Evolutionary conservation across 2,113 vertebrate genomes (phyloP).

Genomic region (Myocastor coypus): DNA sequence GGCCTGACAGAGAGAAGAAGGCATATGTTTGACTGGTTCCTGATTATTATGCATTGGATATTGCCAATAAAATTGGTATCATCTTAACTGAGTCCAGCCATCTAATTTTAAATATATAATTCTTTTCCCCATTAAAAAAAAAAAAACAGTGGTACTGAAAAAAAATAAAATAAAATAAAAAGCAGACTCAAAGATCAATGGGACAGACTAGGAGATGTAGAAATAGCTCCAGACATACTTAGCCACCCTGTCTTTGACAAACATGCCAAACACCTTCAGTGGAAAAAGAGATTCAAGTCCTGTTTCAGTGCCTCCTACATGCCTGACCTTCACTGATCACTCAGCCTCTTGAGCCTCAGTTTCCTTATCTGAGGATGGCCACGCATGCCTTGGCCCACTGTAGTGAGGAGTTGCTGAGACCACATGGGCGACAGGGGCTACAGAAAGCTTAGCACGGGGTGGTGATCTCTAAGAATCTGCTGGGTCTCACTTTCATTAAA

Average conservation of each 20-base stretch:
- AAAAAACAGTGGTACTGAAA: too few relatives aligned
- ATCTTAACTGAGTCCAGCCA: too few relatives aligned
- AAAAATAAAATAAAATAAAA: too few relatives aligned
- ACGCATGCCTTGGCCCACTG: accelerated
- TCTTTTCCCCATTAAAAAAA: too few relatives aligned
- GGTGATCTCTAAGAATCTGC: background rate
- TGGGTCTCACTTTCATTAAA: background rate
- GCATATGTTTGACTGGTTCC: too few relatives aligned
- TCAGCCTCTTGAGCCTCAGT: background rate
- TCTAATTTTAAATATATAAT: too few relatives aligned
- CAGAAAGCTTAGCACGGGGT: background rate
- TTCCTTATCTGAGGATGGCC: background rate
- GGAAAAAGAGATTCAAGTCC: background rate
- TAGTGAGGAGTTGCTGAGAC: background rate
- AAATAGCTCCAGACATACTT: background rate
- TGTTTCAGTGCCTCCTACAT: background rate
- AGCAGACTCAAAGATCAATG: background rate
- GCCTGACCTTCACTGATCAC: background rate
- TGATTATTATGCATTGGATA: too few relatives aligned
- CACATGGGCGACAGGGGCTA: background rate
- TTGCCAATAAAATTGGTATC: too few relatives aligned
- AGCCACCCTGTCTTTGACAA: background rate
- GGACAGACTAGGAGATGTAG: background rate
- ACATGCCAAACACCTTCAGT: background rate
- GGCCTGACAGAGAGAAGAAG: too few relatives aligned